Evolutionary conservation across 2,113 vertebrate species (phyloP), one percentile per base, ranked within the genome.

Genomic region (Columba livia): DNA sequence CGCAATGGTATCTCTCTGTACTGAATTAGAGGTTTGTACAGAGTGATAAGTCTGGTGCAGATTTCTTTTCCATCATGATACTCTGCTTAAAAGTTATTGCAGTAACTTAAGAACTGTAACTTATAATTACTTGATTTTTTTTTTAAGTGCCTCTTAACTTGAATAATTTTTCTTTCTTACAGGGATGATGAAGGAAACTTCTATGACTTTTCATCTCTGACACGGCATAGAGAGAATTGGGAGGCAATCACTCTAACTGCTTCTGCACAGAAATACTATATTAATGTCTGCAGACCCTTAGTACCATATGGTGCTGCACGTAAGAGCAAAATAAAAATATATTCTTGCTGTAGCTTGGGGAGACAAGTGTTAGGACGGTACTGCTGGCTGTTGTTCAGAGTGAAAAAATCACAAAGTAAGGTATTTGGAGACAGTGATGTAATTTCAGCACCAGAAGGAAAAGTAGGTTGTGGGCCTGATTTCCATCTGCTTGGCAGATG

Each of bases 281-380:
- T 99, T 94, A 99, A 99, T 4, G 98, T 99, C 42, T 99, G 99
- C 98, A 98, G 98, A 97, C 98, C 99, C 5, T 97, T 99, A 82
- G 98, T 99, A 11, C 98, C 97, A 0, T 98, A 99, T 58, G 90
- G 93, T 13, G 98, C 98, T 98, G 96, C 96, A 8, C 94, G 98
- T 98, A 92, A 97, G 97, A 62, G 32, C 21, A 28, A 60, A 70
- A 6, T 34, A 34, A 85, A 75, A 44, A n/a, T n/a, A 8, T 5
- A 2, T 74, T 91, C 40, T 79, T 8, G 1, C 15, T 77, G 17
- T 36, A 79, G 36, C 23, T 70, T 32, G 66, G 29, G n/a, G 17
- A 66, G 21, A 48, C 36, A 50, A 26, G 29, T 80, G 42, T 25
- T 54, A 62, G 64, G 24, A 80, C 21, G 66, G 44, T 57, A 47